Base-by-base conservation (phyloP, 2,113 vertebrate genomes). In the Thryonomys swinderianus region DNA sequence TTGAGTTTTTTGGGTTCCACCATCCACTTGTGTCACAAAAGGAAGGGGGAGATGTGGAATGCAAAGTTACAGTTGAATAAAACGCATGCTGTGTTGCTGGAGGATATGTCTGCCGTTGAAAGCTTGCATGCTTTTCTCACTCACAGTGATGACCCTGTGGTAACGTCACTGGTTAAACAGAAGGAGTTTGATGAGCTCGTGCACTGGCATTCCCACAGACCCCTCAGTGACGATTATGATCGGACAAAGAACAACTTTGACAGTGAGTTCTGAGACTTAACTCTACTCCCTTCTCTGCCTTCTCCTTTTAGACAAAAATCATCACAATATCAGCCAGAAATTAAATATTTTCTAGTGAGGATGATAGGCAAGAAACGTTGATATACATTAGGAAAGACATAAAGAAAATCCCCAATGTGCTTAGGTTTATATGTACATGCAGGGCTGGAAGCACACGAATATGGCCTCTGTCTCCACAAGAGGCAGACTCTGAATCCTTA, bases 151-250 rank as follows among this genome's bases (percentile, higher is more conserved):
- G 97, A 98, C 61, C 95, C 97, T 7, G 34, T 73, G 48, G 79
- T 98, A 21, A 91, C 90, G 3, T 96, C 96, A 12, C 85, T 98
- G 76, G 85, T 81, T 34, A 97, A 96, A 76, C 92, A 91, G 12
- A 97, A 97, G 82, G 93, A 93, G 42, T 98, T 97, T 95, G 98
- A 98, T 96, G 97, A 98, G 45, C 97, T 98, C 84, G 14, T 80
- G 3, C 97, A 98, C 17, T 98, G 98, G 98, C 97, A 98, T 96
- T 97, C 97, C 79, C 85, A 76, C 59, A 96, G 83, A 62, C 97
- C 45, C 1, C 97, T 98, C 20, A 98, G 97, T 93, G 98, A 98
- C 81, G 96, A 98, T 42, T 98, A 97, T 76, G 98, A 98, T 55
- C 95, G 95, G 67, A 95, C 96, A 45, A 97, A 53, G n/a, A 5